phyloP scores from a whole-genome alignment of 2,113 vertebrate genomes.

The Jaculus jaculus region DNA sequence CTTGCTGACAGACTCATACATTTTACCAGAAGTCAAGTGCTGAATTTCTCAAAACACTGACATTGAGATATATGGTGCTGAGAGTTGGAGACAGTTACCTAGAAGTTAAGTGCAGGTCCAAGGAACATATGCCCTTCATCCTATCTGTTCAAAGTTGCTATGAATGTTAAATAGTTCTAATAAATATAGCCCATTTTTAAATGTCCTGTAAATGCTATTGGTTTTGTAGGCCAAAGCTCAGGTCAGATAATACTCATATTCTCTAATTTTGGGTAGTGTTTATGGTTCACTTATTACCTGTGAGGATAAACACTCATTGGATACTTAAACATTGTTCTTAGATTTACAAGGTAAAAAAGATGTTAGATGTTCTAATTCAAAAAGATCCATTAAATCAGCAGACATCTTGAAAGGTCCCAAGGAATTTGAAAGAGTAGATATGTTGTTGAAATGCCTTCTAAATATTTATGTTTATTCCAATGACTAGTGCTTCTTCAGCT shows the following conservation, averaged over 20 bases:
- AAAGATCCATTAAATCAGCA: conserved; percentile 11
- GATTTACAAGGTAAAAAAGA: background rate
- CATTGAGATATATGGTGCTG: background rate
- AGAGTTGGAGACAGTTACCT: background rate
- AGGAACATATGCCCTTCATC: background rate
- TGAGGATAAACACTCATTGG: background rate
- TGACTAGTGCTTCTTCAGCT: no score
- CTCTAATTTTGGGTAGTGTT: background rate
- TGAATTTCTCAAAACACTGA: background rate
- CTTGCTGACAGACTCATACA: background rate
- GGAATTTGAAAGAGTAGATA: background rate
- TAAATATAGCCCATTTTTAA: background rate
- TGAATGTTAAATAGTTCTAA: conserved; percentile 2
- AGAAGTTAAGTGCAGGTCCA: background rate
- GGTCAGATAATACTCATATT: background rate
- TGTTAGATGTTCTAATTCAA: background rate
- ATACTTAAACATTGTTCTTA: background rate
- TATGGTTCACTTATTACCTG: background rate
- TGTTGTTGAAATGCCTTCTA: no score
- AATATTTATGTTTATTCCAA: no score
- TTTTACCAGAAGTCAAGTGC: background rate
- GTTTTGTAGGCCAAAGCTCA: conserved; percentile 12
- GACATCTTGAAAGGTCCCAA: background rate
- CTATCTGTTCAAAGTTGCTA: background rate
- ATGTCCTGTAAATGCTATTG: background rate